Percentiles rank a stretch among this genome's conserved stretches.
phyloP scores from a whole-genome alignment of 2,888 invertebrate species.

The Tachina grossa region DNA sequence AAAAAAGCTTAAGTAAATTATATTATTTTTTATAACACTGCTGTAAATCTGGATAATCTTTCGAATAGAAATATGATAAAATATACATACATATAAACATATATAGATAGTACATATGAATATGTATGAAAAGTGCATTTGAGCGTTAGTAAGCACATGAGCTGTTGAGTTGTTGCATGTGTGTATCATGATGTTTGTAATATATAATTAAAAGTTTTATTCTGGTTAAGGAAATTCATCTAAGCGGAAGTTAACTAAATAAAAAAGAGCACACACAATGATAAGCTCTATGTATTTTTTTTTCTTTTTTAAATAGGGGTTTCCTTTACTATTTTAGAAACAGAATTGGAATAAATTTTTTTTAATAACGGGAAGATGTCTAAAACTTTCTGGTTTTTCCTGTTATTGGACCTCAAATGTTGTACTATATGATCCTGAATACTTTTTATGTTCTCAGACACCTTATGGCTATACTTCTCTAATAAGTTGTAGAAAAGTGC shows the following conservation, averaged over 20 bases:
- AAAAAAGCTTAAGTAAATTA: slow-evolving; percentile 4
- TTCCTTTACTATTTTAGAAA: not conserved
- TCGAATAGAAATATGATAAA: slow-evolving; percentile 35
- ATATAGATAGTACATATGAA: too few relatives aligned
- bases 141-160: too few relatives aligned
- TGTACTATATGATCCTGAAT: too few relatives aligned
- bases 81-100: not conserved
- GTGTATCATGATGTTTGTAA: slow-evolving; percentile 15
- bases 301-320: not conserved
- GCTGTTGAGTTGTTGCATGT: not conserved
- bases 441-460: too few relatives aligned
- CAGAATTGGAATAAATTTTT: too few relatives aligned
- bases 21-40: not conserved
- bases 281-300: not conserved
- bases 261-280: slow-evolving; percentile 20
- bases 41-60: slow-evolving; percentile 51
- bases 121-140: not conserved
- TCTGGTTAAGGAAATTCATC: slow-evolving; percentile 59
- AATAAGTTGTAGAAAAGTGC: too few relatives aligned
- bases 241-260: slow-evolving; percentile 63
- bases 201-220: slow-evolving; percentile 61
- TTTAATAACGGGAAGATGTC: not conserved
- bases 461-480: too few relatives aligned
- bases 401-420: too few relatives aligned
- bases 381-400: not conserved